Conservation (phyloP, 2,797 vertebrate species). For the Enteromius argenteus region DNA sequence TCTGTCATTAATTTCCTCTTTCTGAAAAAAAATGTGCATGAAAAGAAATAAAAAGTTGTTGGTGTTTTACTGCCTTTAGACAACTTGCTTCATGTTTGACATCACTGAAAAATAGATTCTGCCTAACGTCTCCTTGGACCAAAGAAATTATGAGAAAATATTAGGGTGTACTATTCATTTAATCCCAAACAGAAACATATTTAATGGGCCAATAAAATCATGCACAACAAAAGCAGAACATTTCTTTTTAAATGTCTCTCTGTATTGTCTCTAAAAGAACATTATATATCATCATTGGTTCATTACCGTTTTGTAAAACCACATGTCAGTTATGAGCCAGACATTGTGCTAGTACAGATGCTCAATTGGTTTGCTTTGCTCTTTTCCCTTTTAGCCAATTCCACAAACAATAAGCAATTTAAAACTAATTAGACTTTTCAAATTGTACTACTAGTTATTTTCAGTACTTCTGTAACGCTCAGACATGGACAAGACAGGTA, state of each 20-base stretch:
- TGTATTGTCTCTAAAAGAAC: constrained; percentile 5
- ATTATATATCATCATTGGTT: not conserved
- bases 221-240: constrained; percentile 36
- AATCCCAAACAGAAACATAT: not conserved
- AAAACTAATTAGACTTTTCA: not conserved
- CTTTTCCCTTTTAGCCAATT: not conserved
- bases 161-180: not conserved
- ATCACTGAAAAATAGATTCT: too few species aligned
- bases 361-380: constrained; percentile 1
- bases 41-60: not conserved
- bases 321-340: not conserved
- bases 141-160: not conserved
- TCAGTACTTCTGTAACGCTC: not conserved
- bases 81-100: not conserved
- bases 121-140: not conserved
- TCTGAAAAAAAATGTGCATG: not conserved
- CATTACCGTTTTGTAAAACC: not conserved
- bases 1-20: too few species aligned
- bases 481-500: too few species aligned
- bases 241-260: not conserved
- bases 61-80: not conserved
- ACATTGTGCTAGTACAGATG: not conserved
- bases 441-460: constrained; percentile 1
- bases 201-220: constrained; percentile 5
- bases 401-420: constrained; percentile 16